These are phyloP conservation scores for Enteromius radiatus DNA, from an alignment of 2,797 vertebrate species.

Conservation along the genomic window DNA sequence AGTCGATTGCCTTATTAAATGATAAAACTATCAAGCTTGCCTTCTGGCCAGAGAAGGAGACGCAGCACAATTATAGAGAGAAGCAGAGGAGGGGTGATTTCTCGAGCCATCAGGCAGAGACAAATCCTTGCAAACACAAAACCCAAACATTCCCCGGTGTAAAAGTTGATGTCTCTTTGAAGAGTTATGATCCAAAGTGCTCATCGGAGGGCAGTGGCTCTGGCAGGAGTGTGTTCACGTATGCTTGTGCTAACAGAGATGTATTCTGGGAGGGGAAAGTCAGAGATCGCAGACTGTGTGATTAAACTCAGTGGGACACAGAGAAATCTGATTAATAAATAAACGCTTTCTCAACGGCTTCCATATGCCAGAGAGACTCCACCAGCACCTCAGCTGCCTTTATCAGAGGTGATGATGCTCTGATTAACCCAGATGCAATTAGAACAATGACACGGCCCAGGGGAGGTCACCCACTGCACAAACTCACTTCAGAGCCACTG, in stretches of 20 bases:
- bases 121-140: constrained; percentile 34
- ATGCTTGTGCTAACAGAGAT: constrained; percentile 4
- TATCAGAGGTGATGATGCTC: constrained; percentile 68
- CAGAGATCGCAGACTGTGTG: constrained; percentile 60
- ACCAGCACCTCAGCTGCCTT: constrained; percentile 50
- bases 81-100: constrained; percentile 29
- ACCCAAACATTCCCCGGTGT: constrained; percentile 22
- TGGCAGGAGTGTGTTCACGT: constrained; percentile 7
- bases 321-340: constrained; percentile 64
- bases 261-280: constrained; percentile 39
- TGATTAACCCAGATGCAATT: constrained; percentile 65
- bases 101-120: constrained; percentile 29
- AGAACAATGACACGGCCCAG: constrained; percentile 56
- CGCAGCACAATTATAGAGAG: constrained; percentile 45
- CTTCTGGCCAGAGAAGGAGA: constrained; percentile 47
- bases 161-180: constrained; percentile 19
- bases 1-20: constrained; percentile 59
- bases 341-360: constrained; percentile 65
- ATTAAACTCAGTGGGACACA: constrained; percentile 63
- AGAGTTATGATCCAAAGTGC: constrained; percentile 17
- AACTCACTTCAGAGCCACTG: constrained; percentile 38
- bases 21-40: constrained; percentile 50
- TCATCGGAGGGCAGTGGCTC: constrained; percentile 17
- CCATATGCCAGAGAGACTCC: constrained; percentile 66
- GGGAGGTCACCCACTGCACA: constrained; percentile 53